phyloP scores from a whole-genome alignment of 1,140 invertebrate genomes.

The Drosophila eugracilis region DNA sequence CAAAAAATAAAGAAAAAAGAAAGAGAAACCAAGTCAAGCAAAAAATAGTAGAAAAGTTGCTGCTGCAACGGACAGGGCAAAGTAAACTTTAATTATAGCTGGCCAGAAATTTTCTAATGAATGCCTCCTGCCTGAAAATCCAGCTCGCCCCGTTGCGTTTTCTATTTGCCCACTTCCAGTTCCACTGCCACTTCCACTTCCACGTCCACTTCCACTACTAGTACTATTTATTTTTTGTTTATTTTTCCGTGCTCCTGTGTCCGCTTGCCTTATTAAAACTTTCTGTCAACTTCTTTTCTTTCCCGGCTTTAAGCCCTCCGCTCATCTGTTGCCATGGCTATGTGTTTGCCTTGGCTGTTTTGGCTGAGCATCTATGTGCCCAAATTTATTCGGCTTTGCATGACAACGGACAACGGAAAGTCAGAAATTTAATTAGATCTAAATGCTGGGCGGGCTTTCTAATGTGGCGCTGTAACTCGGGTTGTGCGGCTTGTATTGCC shows the following conservation, averaged over 20 bases:
- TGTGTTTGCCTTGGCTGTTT: no score
- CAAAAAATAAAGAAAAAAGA: constrained; percentile 10
- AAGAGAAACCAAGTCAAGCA: constrained; percentile 6
- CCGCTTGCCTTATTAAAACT: constrained; percentile 77
- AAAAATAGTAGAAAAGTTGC: constrained; percentile 59
- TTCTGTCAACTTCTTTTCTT: constrained; percentile 74
- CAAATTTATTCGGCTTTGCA: constrained; percentile 70
- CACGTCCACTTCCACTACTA: constrained; percentile 25
- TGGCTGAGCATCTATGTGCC: constrained; percentile 27
- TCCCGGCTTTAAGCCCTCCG: constrained; percentile 63
- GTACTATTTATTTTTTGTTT: constrained; percentile 31
- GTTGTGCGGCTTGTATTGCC: constrained; percentile 24
- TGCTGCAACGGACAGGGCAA: constrained; percentile 72
- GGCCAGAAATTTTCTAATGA: constrained; percentile 72
- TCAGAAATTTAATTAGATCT: constrained; percentile 81
- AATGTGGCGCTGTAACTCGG: constrained; percentile 49
- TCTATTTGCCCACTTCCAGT: constrained; percentile 27
- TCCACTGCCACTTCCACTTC: constrained; percentile 25
- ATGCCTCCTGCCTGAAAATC: constrained; percentile 29
- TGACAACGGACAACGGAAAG: constrained; percentile 70
- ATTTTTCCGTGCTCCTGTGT: constrained; percentile 44
- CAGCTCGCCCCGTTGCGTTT: constrained; percentile 27
- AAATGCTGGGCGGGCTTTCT: constrained; percentile 67
- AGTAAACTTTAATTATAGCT: constrained; percentile 83
- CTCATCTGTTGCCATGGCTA: constrained; percentile 68